These are phyloP conservation scores for Sceloporus tristichus DNA, from an alignment of 2,113 vertebrate genomes.

Conservation along the genomic window DNA sequence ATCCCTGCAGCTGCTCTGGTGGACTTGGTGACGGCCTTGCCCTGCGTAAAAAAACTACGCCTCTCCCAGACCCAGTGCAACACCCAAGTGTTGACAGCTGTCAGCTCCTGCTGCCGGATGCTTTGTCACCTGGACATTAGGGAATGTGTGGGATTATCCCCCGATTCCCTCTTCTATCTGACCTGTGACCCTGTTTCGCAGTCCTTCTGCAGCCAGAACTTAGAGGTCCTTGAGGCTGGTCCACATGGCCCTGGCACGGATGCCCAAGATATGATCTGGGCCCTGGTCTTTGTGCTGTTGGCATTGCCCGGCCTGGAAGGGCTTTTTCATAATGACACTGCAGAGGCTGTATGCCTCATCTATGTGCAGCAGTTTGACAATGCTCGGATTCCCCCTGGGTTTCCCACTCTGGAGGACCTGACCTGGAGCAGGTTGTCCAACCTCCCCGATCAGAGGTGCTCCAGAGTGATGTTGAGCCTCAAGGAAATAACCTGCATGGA, in stretches of 20 bases:
- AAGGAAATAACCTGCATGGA: conserved; percentile 49
- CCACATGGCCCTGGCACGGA: rapidly evolving
- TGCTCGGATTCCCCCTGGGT: rapidly evolving
- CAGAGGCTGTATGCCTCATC: conserved; percentile 1
- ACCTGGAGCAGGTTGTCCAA: rapidly evolving
- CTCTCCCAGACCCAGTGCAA: conserved; percentile 63
- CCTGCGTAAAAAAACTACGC: conserved; percentile 48
- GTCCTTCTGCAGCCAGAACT: neutral
- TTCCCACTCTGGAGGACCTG: conserved; percentile 59
- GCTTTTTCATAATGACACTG: neutral
- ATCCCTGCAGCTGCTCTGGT: conserved; percentile 24
- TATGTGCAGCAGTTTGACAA: rapidly evolving
- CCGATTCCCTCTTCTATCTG: conserved; percentile 37
- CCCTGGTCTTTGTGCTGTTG: conserved; percentile 64
- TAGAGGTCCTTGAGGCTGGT: conserved; percentile 33
- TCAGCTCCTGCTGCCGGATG: conserved; percentile 47
- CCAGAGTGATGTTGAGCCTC: conserved; percentile 33
- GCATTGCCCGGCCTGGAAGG: conserved; percentile 54
- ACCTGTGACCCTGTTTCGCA: conserved; percentile 23
- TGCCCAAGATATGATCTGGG: rapidly evolving
- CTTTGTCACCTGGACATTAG: conserved; percentile 67
- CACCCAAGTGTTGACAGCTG: conserved; percentile 43
- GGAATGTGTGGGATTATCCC: conserved; percentile 50
- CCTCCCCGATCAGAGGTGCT: rapidly evolving
- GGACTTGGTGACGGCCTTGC: conserved; percentile 58